phyloP scores from a whole-genome alignment of 1,140 invertebrate genomes.

The Lepeophtheirus salmonis region DNA sequence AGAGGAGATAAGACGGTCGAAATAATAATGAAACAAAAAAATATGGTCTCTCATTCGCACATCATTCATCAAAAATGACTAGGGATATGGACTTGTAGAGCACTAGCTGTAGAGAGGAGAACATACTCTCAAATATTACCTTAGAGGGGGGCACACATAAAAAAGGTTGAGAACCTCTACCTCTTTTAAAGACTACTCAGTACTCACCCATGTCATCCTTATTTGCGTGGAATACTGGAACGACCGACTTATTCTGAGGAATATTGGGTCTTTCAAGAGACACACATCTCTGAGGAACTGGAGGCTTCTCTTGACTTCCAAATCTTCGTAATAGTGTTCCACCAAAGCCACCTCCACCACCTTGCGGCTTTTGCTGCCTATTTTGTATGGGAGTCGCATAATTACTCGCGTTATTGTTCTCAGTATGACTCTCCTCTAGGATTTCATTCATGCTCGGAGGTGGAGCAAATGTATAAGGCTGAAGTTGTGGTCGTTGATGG shows the following conservation, averaged over 20 bases:
- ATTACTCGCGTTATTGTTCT: background rate
- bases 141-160: too few species aligned
- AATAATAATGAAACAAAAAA: too few species aligned
- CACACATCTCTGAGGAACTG: conserved; percentile 47
- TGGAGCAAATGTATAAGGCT: conserved; percentile 67
- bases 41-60: too few species aligned
- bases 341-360: background rate
- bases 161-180: too few species aligned
- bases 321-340: background rate
- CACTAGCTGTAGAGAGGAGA: too few species aligned
- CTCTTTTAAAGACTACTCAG: background rate
- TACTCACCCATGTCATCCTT: conserved; percentile 6
- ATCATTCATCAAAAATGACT: too few species aligned
- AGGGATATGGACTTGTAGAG: too few species aligned
- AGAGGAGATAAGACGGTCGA: too few species aligned
- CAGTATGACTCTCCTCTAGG: background rate
- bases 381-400: too few species aligned
- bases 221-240: background rate
- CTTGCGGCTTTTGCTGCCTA: background rate
- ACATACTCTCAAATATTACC: too few species aligned
- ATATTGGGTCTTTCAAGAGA: conserved; percentile 45
- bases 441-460: conserved; percentile 26
- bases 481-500: conserved; percentile 60
- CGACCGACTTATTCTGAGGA: conserved; percentile 28
- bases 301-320: conserved; percentile 25